These are phyloP conservation scores for Tineola bisselliella DNA, from an alignment of 2,888 invertebrate genomes.

Conservation along the genomic window DNA sequence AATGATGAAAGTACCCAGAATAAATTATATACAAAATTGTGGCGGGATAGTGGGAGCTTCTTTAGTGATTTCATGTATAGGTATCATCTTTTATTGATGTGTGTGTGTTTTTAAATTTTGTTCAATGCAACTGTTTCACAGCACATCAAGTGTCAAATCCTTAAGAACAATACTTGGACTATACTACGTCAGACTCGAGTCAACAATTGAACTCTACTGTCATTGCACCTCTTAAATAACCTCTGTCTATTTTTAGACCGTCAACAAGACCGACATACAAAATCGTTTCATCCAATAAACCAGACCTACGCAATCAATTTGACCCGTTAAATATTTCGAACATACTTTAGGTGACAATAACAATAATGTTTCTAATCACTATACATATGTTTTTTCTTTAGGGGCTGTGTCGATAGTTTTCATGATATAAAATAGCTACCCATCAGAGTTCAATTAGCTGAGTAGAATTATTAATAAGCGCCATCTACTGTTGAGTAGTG, in stretches of 20 bases:
- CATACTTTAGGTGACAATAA: too few species aligned
- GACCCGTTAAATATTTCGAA: conserved; percentile 29
- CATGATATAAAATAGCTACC: too few species aligned
- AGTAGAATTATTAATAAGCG: conserved; percentile 19
- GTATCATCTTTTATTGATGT: too few species aligned
- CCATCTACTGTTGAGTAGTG: conserved; percentile 42
- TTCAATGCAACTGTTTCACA: not conserved
- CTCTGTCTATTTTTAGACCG: conserved; percentile 49
- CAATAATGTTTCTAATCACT: too few species aligned
- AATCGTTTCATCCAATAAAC: conserved; percentile 10
- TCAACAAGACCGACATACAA: conserved; percentile 27
- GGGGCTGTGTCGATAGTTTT: too few species aligned
- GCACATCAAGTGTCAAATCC: not conserved
- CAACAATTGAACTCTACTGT: not conserved
- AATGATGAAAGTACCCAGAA: too few species aligned
- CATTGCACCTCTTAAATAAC: not conserved
- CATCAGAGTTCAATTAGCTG: too few species aligned
- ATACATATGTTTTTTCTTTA: too few species aligned
- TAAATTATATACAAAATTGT: too few species aligned
- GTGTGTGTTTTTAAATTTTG: too few species aligned
- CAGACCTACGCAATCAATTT: conserved; percentile 49
- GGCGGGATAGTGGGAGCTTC: too few species aligned
- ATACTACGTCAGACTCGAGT: not conserved
- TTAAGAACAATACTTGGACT: not conserved
- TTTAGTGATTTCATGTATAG: too few species aligned